Conservation (phyloP, 2,888 invertebrate species). For the Patella caerulea region DNA sequence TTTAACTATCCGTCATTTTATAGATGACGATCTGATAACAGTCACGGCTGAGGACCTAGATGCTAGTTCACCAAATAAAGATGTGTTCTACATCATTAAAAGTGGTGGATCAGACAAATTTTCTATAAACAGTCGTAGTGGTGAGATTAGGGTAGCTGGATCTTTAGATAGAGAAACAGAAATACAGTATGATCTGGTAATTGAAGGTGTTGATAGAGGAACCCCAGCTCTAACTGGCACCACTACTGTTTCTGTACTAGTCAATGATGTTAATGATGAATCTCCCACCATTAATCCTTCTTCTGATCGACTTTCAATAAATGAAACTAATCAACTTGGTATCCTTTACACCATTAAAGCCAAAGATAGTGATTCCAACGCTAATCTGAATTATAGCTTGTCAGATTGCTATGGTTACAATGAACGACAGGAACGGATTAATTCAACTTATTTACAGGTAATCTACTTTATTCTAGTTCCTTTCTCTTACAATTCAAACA, state of each 20-base stretch:
- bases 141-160: conserved; percentile 86
- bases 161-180: conserved; percentile 84
- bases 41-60: conserved; percentile 57
- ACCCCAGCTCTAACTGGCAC: conserved; percentile 39
- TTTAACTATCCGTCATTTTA: background rate
- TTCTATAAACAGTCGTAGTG: conserved; percentile 87
- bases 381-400: conserved; percentile 80
- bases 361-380: conserved; percentile 71
- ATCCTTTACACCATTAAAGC: conserved; percentile 78
- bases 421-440: conserved; percentile 29
- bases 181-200: conserved; percentile 49
- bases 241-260: conserved; percentile 76
- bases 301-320: conserved; percentile 3
- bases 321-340: conserved; percentile 21
- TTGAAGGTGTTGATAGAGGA: conserved; percentile 64
- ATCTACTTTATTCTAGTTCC: background rate
- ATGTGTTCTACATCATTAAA: conserved; percentile 90
- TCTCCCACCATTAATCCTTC: conserved; percentile 78
- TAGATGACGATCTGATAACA: background rate
- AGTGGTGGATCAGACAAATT: conserved; percentile 94
- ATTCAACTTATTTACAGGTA: background rate
- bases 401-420: conserved; percentile 42
- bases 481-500: background rate
- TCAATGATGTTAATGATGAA: conserved; percentile 94
- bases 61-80: conserved; percentile 80